These are phyloP conservation scores for Gymnothorax javanicus DNA, from an alignment of 2,797 vertebrate species.

Conservation along the genomic window DNA sequence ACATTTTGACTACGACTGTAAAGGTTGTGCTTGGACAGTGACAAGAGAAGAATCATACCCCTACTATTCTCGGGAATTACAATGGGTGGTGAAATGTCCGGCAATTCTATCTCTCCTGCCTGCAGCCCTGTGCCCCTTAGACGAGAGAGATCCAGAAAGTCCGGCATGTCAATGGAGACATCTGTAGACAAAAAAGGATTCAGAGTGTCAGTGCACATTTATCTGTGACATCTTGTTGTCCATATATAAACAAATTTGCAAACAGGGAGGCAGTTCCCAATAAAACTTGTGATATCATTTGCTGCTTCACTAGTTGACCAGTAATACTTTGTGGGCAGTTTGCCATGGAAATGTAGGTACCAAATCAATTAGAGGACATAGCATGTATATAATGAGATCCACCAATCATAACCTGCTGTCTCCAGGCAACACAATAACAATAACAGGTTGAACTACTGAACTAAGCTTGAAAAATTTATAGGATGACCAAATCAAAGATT, in stretches of 20 bases:
- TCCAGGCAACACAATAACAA: too few species aligned
- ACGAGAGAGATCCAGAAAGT: conserved; percentile 89
- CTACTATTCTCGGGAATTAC: conserved; percentile 89
- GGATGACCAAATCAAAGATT: background rate
- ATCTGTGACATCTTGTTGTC: background rate
- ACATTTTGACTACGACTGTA: background rate
- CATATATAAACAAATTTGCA: too few species aligned
- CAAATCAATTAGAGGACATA: too few species aligned
- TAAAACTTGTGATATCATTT: too few species aligned
- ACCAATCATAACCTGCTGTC: too few species aligned
- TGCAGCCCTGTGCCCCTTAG: conserved; percentile 89
- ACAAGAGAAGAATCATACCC: conserved; percentile 69
- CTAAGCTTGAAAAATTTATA: background rate
- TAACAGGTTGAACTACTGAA: background rate
- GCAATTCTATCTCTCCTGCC: conserved; percentile 91
- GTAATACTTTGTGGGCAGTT: too few species aligned
- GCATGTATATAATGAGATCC: too few species aligned
- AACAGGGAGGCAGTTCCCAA: too few species aligned
- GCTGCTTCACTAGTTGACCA: too few species aligned
- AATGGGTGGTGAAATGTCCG: conserved; percentile 92
- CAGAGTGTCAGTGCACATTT: too few species aligned
- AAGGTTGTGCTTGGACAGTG: background rate
- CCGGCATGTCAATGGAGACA: conserved; percentile 91
- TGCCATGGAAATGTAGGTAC: too few species aligned
- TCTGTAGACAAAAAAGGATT: conserved; percentile 66